Evolutionary conservation across 2,113 vertebrate species (phyloP).

Genomic region (Oncorhynchus gorbuscha): DNA sequence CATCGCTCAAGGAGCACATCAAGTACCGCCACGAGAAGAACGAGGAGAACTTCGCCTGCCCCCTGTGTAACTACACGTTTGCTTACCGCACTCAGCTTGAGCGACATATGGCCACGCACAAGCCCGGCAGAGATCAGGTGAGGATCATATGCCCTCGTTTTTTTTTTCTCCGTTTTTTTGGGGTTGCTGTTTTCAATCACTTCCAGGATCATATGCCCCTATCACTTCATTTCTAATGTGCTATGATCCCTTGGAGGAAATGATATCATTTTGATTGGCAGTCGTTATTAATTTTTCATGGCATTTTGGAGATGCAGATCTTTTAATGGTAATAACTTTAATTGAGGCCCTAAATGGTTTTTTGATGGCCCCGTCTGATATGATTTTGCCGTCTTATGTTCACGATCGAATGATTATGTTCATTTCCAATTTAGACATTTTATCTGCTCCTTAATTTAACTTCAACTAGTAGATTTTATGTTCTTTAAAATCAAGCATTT

Average conservation of each 20-base stretch:
- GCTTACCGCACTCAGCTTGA: conserved; percentile 99
- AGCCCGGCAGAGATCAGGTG: conserved; percentile 98
- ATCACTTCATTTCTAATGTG: conserved; percentile 48
- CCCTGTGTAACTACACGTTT: conserved; percentile 98
- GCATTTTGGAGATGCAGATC: conserved; percentile 99
- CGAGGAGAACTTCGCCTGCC: conserved; percentile 99
- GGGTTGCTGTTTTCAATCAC: background rate
- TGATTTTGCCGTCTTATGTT: conserved; percentile 98
- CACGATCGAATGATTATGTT: conserved; percentile 99
- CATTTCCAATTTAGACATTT: conserved; percentile 99
- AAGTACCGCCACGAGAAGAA: conserved; percentile 99
- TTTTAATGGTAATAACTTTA: conserved; percentile 99
- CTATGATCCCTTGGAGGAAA: conserved; percentile 92
- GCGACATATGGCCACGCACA: conserved; percentile 99
- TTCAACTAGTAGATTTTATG: conserved; percentile 91
- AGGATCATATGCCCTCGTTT: conserved; percentile 60
- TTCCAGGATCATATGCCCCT: too few species aligned
- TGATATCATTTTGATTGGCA: conserved; percentile 98
- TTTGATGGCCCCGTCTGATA: conserved; percentile 99
- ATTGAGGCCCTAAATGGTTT: conserved; percentile 99
- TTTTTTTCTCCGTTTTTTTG: background rate
- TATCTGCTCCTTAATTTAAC: conserved; percentile 99
- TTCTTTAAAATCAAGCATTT: conserved; percentile 77
- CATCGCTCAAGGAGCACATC: conserved; percentile 99
- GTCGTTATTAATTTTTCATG: conserved; percentile 99